Base-by-base conservation (phyloP, 1,140 invertebrate species). In the Papilio polytes region DNA sequence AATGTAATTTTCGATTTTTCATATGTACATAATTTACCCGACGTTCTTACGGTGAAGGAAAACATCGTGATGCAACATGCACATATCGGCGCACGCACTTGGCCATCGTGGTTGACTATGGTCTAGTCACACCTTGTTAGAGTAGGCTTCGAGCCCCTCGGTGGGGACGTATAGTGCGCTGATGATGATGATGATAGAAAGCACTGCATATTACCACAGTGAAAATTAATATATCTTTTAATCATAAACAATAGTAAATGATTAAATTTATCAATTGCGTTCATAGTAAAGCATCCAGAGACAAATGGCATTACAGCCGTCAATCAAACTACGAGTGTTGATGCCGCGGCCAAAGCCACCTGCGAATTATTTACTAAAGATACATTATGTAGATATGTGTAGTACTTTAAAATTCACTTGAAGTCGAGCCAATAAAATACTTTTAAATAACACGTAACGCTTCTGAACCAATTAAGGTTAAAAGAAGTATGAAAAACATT, bases 281-380 rank as follows among this genome's bases (percentile, higher is more conserved):
- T 31, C 63, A 66, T 7, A 70, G 31, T 70, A 13, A 70, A 4
- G 26, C 63, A 15, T 70, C 63, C 63, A 15, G 63, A 63, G 7
- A 13, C 63, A 36, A 70, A 70, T 70, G 12, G 26, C 22, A 70
- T 70, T 70, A 31, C 26, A 70, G 63, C 63, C 31, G 63, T 70
- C 63, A 70, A 70, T 70, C 63, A 70, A 70, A 70, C 63, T 70
- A 18, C 53, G 53, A 56, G n/a, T 20, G n/a, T 70, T 1, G 63
- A 36, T 70, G 18, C 26, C 13, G 12, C 26, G 12, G 63, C 63
- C 63, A 70, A 70, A 36, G 63, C 26, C 63, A 70, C 63, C 63
- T 70, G 26, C 63, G 26, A 18, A 31, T 31, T 70, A 70, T 70
- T 70, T 31, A 70, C 22, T 31, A 13, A 3, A 26, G 3, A 31